Percentiles rank a stretch among this genome's conserved stretches.
Conservation (phyloP, 2,797 vertebrate species). For the Florisuga fusca region DNA sequence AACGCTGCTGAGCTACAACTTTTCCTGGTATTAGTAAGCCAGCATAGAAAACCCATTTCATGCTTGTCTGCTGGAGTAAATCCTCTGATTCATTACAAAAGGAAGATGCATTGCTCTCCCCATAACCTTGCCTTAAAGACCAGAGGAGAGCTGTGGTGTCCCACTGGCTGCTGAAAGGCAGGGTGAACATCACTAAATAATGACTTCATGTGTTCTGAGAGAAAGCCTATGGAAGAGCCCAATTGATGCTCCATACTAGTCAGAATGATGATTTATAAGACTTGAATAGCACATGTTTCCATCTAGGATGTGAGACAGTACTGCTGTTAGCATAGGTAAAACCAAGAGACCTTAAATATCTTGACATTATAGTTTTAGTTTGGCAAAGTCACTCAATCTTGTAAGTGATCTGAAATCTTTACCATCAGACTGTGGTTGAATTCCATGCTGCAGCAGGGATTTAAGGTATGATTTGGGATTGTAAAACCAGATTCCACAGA, state of each 20-base stretch:
- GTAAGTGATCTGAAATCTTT: neutral
- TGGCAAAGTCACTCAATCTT: neutral
- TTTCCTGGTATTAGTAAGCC: constrained; percentile 10
- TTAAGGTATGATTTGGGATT: neutral
- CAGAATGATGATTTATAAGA: neutral
- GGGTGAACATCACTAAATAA: neutral
- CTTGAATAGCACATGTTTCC: accelerated
- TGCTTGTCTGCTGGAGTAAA: constrained; percentile 26
- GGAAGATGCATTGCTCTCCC: neutral
- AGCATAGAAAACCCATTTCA: constrained; percentile 38
- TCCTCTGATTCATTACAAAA: neutral
- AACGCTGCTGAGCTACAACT: neutral
- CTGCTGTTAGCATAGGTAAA: too few species aligned
- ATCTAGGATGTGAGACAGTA: neutral
- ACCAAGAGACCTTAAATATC: neutral
- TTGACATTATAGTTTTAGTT: neutral
- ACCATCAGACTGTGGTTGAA: neutral
- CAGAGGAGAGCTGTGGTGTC: neutral
- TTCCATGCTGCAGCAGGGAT: neutral
- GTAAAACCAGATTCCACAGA: neutral
- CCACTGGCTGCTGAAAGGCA: neutral
- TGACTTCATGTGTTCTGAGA: neutral
- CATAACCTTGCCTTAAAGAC: neutral
- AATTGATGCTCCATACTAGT: neutral
- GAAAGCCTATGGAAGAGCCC: neutral